Evolutionary conservation across 2,888 invertebrate genomes (phyloP).

Genomic region (Brenthis ino): DNA sequence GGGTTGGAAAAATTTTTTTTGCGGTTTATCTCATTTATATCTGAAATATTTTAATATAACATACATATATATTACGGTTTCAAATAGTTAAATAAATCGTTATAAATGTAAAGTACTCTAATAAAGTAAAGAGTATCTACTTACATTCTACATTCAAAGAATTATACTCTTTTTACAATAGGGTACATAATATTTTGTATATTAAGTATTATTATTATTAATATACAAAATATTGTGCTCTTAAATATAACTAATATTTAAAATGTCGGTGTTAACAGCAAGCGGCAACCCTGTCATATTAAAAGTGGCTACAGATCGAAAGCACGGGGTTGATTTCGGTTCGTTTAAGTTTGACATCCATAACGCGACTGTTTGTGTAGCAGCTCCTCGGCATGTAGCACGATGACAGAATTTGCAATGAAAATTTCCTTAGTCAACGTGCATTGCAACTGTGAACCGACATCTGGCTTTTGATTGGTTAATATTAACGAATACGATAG

Average conservation of each 20-base stretch:
- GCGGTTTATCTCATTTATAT: neutral
- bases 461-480: slow-evolving; percentile 59
- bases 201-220: too few relatives aligned
- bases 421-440: slow-evolving; percentile 74
- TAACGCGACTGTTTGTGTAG: slow-evolving; percentile 74
- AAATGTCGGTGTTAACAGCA: neutral
- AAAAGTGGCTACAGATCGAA: slow-evolving; percentile 46
- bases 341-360: slow-evolving; percentile 81
- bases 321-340: slow-evolving; percentile 71
- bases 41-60: neutral
- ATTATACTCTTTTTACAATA: too few relatives aligned
- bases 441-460: slow-evolving; percentile 69
- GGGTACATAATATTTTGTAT: too few relatives aligned
- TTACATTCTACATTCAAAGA: too few relatives aligned
- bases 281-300: slow-evolving; percentile 43
- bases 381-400: slow-evolving; percentile 62
- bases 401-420: slow-evolving; percentile 78
- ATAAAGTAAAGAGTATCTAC: too few relatives aligned
- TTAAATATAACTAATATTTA: too few relatives aligned
- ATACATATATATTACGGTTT: too few relatives aligned
- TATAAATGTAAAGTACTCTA: too few relatives aligned
- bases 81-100: too few relatives aligned
- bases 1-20: slow-evolving; percentile 32
- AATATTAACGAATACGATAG: slow-evolving; percentile 46
- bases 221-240: too few relatives aligned